A percentile compares a stretch with the other conserved stretches of the same genome.
Conservation (phyloP, 2,888 invertebrate species). For the Tupiocoris notatus region DNA sequence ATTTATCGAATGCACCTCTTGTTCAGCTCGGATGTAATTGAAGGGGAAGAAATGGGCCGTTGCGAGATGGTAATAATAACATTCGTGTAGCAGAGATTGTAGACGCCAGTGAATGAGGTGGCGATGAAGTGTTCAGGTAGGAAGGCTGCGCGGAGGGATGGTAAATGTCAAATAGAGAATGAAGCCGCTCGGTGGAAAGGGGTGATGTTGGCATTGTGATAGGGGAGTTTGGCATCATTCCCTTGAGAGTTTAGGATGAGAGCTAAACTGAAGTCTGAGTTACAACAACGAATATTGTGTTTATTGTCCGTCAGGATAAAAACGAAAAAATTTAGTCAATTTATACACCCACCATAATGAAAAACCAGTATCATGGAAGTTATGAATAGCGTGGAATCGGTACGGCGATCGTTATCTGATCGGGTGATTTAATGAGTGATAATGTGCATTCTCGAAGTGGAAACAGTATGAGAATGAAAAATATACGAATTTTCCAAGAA, state of each 20-base stretch:
- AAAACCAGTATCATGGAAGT: no score
- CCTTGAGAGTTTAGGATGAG: constrained; percentile 8
- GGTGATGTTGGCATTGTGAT: not conserved
- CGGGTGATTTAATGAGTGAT: no score
- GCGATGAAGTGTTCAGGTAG: not conserved
- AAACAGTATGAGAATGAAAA: no score
- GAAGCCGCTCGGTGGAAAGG: constrained; percentile 6
- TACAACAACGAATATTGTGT: not conserved
- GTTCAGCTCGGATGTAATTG: not conserved
- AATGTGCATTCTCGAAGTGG: no score
- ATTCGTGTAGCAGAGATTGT: constrained; percentile 3
- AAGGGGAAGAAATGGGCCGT: constrained; percentile 29
- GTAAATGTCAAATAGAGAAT: constrained; percentile 34
- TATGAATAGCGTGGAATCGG: no score
- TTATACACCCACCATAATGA: no score
- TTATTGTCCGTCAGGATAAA: not conserved
- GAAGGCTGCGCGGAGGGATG: not conserved
- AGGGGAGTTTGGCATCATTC: constrained; percentile 23
- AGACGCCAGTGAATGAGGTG: constrained; percentile 9
- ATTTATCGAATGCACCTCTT: not conserved
- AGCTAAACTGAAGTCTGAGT: not conserved
- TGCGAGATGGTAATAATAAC: constrained; percentile 26
- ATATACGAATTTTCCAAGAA: no score
- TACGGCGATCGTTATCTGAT: no score
- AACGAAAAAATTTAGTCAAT: not conserved